phyloP scores from a whole-genome alignment of 2,888 invertebrate species.

The Heliconius charithonia region DNA sequence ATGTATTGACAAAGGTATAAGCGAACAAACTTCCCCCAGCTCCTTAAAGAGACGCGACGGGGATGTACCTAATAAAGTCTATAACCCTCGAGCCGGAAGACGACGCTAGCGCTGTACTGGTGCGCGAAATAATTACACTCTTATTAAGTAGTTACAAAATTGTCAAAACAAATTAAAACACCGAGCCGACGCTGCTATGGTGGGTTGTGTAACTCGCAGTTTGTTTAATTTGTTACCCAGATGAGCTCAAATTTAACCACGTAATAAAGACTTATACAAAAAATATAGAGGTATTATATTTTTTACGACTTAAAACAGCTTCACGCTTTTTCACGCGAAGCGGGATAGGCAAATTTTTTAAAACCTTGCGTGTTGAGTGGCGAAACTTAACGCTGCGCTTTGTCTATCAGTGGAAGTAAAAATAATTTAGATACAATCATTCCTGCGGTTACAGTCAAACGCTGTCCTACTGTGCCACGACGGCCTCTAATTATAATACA shows the following conservation, averaged over 20 bases:
- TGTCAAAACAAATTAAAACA: conserved; percentile 63
- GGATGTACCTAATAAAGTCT: conserved; percentile 28
- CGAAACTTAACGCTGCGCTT: too few species aligned
- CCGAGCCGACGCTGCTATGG: conserved; percentile 44
- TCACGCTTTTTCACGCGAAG: too few species aligned
- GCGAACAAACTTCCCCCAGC: conserved; percentile 2
- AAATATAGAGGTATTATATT: not conserved
- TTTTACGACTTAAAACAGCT: not conserved
- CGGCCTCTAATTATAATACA: not conserved
- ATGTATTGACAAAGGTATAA: not conserved
- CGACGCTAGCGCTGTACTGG: conserved; percentile 21
- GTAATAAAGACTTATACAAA: conserved; percentile 23
- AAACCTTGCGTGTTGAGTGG: too few species aligned
- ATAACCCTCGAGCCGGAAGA: conserved; percentile 31
- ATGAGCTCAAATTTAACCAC: conserved; percentile 34
- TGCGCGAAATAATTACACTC: conserved; percentile 55
- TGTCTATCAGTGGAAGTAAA: too few species aligned
- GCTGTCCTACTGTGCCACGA: not conserved
- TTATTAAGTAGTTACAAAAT: conserved; percentile 63
- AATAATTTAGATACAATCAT: too few species aligned
- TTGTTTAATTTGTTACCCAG: conserved; percentile 45
- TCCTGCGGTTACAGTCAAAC: not conserved
- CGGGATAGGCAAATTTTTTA: too few species aligned
- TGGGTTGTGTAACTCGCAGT: conserved; percentile 37
- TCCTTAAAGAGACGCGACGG: conserved; percentile 29